These are phyloP conservation scores for Tapirus terrestris DNA, from an alignment of 2,113 vertebrate species.

Conservation along the genomic window DNA sequence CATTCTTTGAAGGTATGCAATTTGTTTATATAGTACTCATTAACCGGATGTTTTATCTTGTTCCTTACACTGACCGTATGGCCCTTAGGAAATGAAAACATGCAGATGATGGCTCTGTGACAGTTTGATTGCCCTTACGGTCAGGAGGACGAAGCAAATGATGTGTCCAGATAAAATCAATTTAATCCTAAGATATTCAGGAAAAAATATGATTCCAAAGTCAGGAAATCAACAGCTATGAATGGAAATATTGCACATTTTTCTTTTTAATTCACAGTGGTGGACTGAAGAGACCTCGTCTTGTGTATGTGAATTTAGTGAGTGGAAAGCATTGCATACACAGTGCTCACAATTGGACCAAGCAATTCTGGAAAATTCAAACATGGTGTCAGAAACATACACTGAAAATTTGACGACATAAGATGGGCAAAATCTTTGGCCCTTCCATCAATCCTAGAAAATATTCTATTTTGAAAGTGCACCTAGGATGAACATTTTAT, in stretches of 20 bases:
- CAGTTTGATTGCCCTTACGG: background rate
- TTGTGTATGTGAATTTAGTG: background rate
- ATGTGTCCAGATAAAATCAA: background rate
- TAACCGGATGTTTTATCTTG: background rate
- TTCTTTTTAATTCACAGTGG: background rate
- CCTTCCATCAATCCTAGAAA: background rate
- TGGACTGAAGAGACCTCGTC: background rate
- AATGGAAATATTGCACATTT: background rate
- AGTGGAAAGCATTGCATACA: background rate
- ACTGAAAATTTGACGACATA: background rate
- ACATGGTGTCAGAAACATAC: background rate
- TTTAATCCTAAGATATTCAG: background rate
- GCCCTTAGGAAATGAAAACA: background rate
- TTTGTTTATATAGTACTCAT: background rate
- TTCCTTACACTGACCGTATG: background rate
- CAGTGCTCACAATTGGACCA: rapidly evolving
- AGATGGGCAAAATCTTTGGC: background rate
- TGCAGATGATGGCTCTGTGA: too few relatives aligned
- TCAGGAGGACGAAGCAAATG: background rate
- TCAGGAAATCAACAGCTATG: background rate
- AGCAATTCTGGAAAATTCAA: background rate
- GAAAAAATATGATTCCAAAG: background rate
- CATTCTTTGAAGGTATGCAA: background rate
- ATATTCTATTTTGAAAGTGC: background rate
- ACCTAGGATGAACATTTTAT: background rate